phyloP scores from a whole-genome alignment of 2,888 invertebrate genomes.

The Pseudoips prasinana region DNA sequence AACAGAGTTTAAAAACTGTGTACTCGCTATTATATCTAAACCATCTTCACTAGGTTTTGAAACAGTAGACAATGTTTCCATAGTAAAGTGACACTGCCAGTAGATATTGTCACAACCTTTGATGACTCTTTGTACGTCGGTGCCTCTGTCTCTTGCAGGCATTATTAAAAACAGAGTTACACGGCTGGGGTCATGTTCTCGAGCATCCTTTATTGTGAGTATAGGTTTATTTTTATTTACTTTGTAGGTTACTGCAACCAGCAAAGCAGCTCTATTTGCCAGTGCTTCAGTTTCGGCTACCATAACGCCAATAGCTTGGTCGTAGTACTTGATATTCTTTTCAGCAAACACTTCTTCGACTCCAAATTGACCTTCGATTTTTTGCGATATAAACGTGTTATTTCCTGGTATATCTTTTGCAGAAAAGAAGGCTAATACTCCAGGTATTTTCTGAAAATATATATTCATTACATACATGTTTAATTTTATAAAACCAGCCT shows the following conservation, averaged over 20 bases:
- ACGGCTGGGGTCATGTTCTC: constrained; percentile 48
- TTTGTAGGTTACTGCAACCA: constrained; percentile 79
- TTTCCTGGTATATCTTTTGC: constrained; percentile 85
- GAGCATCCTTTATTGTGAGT: constrained; percentile 49
- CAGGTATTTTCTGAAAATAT: constrained; percentile 81
- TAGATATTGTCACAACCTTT: constrained; percentile 80
- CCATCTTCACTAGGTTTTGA: constrained; percentile 85
- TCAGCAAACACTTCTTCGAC: constrained; percentile 67
- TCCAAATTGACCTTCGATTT: constrained; percentile 21
- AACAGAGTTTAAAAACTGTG: constrained; percentile 81
- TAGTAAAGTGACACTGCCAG: constrained; percentile 85
- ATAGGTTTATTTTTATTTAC: constrained; percentile 56
- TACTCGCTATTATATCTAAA: constrained; percentile 80
- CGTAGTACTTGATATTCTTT: constrained; percentile 41
- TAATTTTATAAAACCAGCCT: too few relatives aligned
- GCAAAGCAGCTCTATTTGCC: constrained; percentile 78
- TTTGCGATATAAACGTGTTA: constrained; percentile 72
- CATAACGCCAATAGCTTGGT: constrained; percentile 62
- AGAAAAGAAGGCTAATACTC: constrained; percentile 83
- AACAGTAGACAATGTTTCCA: constrained; percentile 85
- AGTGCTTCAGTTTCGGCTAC: constrained; percentile 78
- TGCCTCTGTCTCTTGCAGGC: constrained; percentile 54
- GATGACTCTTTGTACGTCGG: constrained; percentile 69
- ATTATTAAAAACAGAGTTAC: constrained; percentile 38
- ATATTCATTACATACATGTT: too few relatives aligned